phyloP scores from a whole-genome alignment of 1,140 invertebrate genomes.

The Drosophila subpulchrella region DNA sequence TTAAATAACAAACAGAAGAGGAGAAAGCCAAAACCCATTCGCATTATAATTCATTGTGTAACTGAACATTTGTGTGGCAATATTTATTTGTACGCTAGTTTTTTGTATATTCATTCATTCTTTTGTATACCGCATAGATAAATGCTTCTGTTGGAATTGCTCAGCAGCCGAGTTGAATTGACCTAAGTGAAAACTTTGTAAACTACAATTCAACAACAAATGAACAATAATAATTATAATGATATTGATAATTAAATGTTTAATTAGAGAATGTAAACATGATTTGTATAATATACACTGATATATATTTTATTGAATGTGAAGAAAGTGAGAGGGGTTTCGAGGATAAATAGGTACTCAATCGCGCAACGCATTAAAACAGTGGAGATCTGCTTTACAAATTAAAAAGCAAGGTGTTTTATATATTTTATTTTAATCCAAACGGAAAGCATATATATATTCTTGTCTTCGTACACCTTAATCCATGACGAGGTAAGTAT shows the following conservation, averaged over 20 bases:
- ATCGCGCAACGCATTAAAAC: not conserved
- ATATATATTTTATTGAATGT: slow-evolving; percentile 3
- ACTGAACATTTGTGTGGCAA: slow-evolving; percentile 37
- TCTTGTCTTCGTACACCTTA: not conserved
- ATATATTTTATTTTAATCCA: slow-evolving; percentile 4
- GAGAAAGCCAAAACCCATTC: slow-evolving; percentile 26
- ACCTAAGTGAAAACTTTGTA: slow-evolving; percentile 69
- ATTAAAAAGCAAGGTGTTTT: not conserved
- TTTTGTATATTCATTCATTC: slow-evolving; percentile 49
- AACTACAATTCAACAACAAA: slow-evolving; percentile 64
- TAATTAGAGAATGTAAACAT: slow-evolving; percentile 65
- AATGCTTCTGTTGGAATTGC: slow-evolving; percentile 67
- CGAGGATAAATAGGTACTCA: no score
- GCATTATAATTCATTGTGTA: slow-evolving; percentile 30
- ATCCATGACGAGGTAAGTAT: slow-evolving; percentile 7
- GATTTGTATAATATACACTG: slow-evolving; percentile 25
- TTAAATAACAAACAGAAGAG: slow-evolving; percentile 53
- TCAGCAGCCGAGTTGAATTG: slow-evolving; percentile 28
- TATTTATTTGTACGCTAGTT: slow-evolving; percentile 46
- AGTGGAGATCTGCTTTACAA: not conserved
- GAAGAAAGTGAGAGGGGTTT: not conserved
- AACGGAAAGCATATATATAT: not conserved
- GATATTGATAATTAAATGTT: slow-evolving; percentile 61
- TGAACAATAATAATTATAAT: slow-evolving; percentile 79
- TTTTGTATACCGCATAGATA: slow-evolving; percentile 24